Evolutionary conservation across 2,888 invertebrate genomes (phyloP), one percentile per base, ranked within the genome.

Genomic region (Polylopha cassiicola): DNA sequence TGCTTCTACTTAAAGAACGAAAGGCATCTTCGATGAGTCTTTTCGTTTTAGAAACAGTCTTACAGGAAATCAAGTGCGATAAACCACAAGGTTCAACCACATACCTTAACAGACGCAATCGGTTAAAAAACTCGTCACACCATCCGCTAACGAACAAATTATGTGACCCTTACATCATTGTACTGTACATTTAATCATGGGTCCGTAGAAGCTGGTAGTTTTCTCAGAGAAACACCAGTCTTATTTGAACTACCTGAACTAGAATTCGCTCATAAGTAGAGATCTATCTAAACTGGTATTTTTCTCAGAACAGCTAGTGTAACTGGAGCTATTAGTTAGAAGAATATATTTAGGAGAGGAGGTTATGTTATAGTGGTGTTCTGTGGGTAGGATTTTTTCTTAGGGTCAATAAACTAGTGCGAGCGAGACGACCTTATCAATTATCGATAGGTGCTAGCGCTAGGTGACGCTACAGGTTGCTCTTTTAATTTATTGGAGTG

Each of bases 361-460:
- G 38, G 17, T 38, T 29, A 41, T 17, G 26, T 20, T 5, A 24
- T 3, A 21, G 4, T 33, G 20, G 41, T 23, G 22, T 8, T 5
- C 20, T 16, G 23, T 45, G 43, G 48, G 50, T 43, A 51, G 55
- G 53, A 61, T 65, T 66, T 72, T 73, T 75, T 67, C 54, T 61
- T 46, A 53, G 47, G 81, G 65, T 81, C 80, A 74, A 72, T 67
- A 70, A 73, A 76, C 82, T 65, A 42, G 65, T 65, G 72, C 55
- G 72, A 74, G 75, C 39, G 73, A 71, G 73, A 73, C 65, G 62
- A 71, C 70, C 68, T 72, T 77, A 75, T 78, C 72, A 78, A 74
- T 78, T 79, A 79, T 73, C 66, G 66, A 70, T 71, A 61, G 55
- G 50, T 50, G 55, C 53, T 61, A 59, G 63, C 58, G 61, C 58